A percentile compares a stretch with the other conserved stretches of the same genome.
Conservation (phyloP, 2,113 vertebrate species). For the Pseudopipra pipra region DNA sequence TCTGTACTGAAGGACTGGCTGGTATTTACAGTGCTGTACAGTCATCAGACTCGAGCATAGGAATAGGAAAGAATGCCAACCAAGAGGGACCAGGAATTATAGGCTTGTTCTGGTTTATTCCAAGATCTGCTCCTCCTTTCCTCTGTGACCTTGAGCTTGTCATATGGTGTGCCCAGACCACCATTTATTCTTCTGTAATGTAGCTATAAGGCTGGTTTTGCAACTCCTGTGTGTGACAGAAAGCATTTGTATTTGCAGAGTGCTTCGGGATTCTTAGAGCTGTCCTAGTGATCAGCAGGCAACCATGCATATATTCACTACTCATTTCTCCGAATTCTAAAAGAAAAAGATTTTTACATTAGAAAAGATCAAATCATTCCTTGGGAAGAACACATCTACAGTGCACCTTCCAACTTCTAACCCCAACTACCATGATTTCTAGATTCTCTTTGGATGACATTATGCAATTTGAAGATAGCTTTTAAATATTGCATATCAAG, state of each 20-base stretch:
- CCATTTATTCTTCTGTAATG: neutral
- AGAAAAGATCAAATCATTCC: neutral
- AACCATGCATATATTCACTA: neutral
- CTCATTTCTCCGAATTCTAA: neutral
- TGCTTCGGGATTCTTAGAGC: neutral
- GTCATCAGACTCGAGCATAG: conserved; percentile 40
- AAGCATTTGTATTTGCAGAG: neutral
- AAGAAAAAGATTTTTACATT: neutral
- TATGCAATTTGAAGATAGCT: neutral
- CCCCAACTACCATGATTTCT: neutral
- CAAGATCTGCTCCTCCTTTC: conserved; percentile 12
- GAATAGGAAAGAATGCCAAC: conserved; percentile 59
- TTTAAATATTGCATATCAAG: neutral
- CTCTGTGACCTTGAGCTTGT: conserved; percentile 38
- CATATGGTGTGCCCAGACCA: neutral
- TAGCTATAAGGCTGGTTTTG: neutral
- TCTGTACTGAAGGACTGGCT: conserved; percentile 63
- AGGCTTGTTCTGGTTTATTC: conserved; percentile 46
- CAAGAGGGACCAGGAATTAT: conserved; percentile 43
- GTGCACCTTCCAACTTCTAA: neutral
- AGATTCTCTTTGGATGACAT: neutral
- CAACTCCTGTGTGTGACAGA: neutral
- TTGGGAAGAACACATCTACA: neutral
- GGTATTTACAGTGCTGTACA: conserved; percentile 60
- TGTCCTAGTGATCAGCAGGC: neutral